Base-by-base conservation (phyloP, 2,888 invertebrate genomes). In the Polyploca ridens region DNA sequence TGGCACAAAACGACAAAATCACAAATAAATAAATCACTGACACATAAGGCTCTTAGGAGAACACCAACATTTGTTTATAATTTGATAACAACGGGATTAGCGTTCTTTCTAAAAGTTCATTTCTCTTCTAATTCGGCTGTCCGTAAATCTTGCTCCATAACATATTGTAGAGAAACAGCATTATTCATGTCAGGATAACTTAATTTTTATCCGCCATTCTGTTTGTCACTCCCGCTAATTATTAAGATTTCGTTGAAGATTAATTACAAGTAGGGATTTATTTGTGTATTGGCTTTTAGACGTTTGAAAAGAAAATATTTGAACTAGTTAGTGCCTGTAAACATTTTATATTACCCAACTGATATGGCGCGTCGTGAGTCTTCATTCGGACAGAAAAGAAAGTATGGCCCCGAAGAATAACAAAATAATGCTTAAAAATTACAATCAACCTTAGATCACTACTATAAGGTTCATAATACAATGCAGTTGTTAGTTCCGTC, bases 211-310 rank as follows among this genome's bases (percentile, higher is more conserved):
- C 33, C 35, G 5, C 14, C 41, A 13, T 41, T 59, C 6, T 38
- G 5, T 60, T 38, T 60, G 41, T 60, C 60, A 60, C 60, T 35
- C 6, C 2, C n/a, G 19, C 41, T 38, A 60, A 38, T 60, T 35
- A 59, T 35, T n/a, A n/a, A 11, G 38, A 6, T 16, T 16, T 16
- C 16, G 19, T 16, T 60, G 38, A n/a, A 38, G 57, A 41, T 58
- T 63, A 46, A 41, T 41, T 41, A 41, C 3, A 41, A 13, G 7
- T 41, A 1, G 13, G 41, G 13, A 41, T 41, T 13, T 41, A 41
- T 41, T 41, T 41, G 13, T 41, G 3, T 10, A 38, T 10, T 38
- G 10, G 38, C 3, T 38, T 38, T 38, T 5, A 41, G 41, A 41
- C 41, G 13, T 5, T 13, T 2, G 5, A 3, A 13, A 41, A 13